These are phyloP conservation scores for Tenthredo livida DNA, from an alignment of 2,888 invertebrate genomes.

Conservation along the genomic window DNA sequence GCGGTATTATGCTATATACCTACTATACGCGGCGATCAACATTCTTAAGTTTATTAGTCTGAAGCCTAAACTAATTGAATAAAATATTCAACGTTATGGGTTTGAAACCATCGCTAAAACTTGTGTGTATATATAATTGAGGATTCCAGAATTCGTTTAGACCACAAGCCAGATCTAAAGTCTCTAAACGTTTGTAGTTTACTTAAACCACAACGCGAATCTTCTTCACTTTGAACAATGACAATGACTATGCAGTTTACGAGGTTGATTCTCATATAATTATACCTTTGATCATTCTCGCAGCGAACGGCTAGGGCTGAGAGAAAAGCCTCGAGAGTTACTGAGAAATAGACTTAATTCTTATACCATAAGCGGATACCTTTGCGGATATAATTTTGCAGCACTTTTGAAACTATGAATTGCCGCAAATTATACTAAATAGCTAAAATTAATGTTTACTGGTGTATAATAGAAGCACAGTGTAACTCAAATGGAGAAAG, in stretches of 20 bases:
- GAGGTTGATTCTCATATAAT: neutral
- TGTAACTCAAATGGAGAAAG: conserved; percentile 45
- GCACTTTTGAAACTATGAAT: neutral
- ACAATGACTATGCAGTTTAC: neutral
- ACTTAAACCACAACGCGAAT: neutral
- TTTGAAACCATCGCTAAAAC: neutral
- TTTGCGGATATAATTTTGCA: neutral
- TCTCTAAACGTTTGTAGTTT: neutral
- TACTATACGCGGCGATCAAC: neutral
- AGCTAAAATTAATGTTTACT: conserved; percentile 19
- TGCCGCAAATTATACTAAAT: conserved; percentile 33
- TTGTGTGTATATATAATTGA: neutral
- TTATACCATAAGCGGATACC: neutral
- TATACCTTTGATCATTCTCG: neutral
- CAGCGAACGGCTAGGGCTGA: neutral
- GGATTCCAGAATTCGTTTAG: neutral
- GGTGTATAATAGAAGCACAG: conserved; percentile 12
- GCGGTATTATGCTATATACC: neutral
- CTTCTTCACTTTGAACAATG: neutral
- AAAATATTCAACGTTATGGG: neutral
- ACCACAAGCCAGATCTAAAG: neutral
- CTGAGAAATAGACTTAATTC: neutral
- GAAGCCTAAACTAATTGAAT: neutral
- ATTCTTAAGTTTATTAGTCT: conserved; percentile 16
- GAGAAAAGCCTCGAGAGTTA: neutral